Evolutionary conservation across 2,888 invertebrate genomes (phyloP), one percentile per base, ranked within the genome.

Genomic region (Acholoe squamosa): DNA sequence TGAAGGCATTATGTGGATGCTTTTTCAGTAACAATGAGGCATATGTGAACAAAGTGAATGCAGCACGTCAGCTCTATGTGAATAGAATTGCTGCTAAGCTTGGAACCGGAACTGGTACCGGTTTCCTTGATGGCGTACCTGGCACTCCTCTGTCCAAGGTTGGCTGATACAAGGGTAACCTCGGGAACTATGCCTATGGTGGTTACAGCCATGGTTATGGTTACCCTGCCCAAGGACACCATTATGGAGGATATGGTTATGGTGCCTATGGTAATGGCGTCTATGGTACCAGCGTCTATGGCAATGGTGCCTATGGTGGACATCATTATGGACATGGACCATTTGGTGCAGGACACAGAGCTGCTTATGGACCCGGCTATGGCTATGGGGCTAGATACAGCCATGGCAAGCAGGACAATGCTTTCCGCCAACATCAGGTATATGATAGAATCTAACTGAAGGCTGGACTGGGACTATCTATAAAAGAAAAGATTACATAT

Each of bases 11-110:
- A 43, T 43, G 43, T 43, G 43, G 43, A 10, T 43, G 43, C 10
- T 7, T 43, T 86, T 86, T n/a, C 86, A 86, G 86, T 7, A 54
- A 86, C 86, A 86, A 86, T 28, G 86, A 86, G 31, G 54, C 52
- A 0, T 33, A 54, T 16, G 56, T 86, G 19, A 52, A 86, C 33
- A n/a, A 54, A 28, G 28, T 31, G 5, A 86, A 86, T 25, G 86
- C 86, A 22, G 54, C 1, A 16, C 86, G 86, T 28, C 86, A 86
- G 28, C 28, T 86, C 1, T 52, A 52, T 28, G 86, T 86, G n/a
- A 86, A 86, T 31, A 19, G 25, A 28, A 16, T 86, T 7, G 86
- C 86, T 14, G 86, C 22, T 14, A 52, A 31, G 25, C 7, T 86
- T 25, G 86, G 86, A 16, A 14, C 86, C 25, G 86, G 86, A 31